A percentile compares a stretch with the other conserved stretches of the same genome.
Conservation (phyloP, 2,113 vertebrate genomes). For the Eclectus roratus region DNA sequence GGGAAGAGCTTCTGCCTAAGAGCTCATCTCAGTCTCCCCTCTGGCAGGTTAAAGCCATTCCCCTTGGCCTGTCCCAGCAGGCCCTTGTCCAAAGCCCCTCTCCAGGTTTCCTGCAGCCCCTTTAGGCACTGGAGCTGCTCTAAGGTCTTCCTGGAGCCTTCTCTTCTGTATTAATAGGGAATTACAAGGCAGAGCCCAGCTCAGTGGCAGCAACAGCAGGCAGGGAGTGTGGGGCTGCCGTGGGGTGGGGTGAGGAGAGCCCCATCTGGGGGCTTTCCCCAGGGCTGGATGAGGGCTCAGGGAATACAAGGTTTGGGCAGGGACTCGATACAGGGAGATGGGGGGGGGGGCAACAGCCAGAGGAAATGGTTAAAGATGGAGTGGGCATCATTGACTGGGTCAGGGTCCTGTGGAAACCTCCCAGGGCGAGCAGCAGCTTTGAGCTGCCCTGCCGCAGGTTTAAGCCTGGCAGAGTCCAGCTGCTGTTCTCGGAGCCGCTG, state of each 20-base stretch:
- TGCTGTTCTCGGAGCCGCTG: not conserved
- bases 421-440: not conserved
- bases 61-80: too few relatives aligned
- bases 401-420: not conserved
- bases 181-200: not conserved
- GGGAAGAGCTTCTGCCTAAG: too few relatives aligned
- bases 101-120: not conserved
- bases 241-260: not conserved
- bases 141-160: not conserved
- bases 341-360: not conserved
- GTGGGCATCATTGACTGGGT: fast-evolving
- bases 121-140: not conserved
- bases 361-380: fast-evolving
- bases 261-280: not conserved
- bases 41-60: too few relatives aligned
- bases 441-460: not conserved
- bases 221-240: fast-evolving
- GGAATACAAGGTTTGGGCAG: not conserved
- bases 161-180: not conserved
- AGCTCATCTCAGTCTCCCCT: too few relatives aligned
- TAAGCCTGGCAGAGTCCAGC: not conserved
- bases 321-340: not conserved
- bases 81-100: not conserved
- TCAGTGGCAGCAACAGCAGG: not conserved
- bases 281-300: not conserved